These are phyloP conservation scores for Drosophila bifasciata DNA, from an alignment of 1,140 invertebrate species.

Conservation along the genomic window DNA sequence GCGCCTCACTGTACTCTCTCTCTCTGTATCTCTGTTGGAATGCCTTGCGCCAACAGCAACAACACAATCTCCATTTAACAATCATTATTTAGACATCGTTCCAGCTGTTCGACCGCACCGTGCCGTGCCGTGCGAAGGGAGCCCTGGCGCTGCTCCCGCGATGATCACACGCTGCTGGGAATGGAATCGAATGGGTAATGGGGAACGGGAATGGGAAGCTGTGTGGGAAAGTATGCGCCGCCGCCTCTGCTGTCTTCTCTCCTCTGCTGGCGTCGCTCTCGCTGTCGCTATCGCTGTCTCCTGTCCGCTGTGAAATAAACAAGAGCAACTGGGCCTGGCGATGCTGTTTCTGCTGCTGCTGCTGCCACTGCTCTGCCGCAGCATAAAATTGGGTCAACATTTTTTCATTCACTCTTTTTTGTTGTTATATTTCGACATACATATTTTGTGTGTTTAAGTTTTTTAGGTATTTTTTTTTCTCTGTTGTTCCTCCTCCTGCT, in stretches of 20 bases:
- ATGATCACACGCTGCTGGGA: conserved; percentile 74
- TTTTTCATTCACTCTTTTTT: conserved; percentile 83
- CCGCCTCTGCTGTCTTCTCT: conserved; percentile 14
- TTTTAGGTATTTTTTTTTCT: conserved; percentile 68
- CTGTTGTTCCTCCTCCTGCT: conserved; percentile 20
- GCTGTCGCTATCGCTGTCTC: conserved; percentile 25
- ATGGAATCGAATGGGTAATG: conserved; percentile 44
- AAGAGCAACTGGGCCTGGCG: conserved; percentile 32
- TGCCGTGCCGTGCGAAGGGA: conserved; percentile 42
- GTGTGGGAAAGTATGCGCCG: conserved; percentile 72
- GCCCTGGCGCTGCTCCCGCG: conserved; percentile 50
- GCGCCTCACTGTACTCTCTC: conserved; percentile 44
- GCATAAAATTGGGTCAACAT: conserved; percentile 82
- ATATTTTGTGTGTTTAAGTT: conserved; percentile 78
- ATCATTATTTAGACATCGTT: conserved; percentile 82
- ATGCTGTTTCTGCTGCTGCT: neutral
- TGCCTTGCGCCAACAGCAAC: conserved; percentile 29
- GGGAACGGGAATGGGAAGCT: conserved; percentile 54
- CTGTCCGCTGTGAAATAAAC: conserved; percentile 45
- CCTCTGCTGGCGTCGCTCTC: conserved; percentile 30
- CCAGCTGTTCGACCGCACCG: conserved; percentile 61
- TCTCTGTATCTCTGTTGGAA: conserved; percentile 22
- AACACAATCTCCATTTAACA: conserved; percentile 79
- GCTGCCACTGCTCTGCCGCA: conserved; percentile 26
- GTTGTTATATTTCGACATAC: conserved; percentile 74